A percentile compares a stretch with the other conserved stretches of the same genome.
These are phyloP conservation scores for Girardia tigrina DNA, from an alignment of 2,888 invertebrate species.

Conservation along the genomic window DNA sequence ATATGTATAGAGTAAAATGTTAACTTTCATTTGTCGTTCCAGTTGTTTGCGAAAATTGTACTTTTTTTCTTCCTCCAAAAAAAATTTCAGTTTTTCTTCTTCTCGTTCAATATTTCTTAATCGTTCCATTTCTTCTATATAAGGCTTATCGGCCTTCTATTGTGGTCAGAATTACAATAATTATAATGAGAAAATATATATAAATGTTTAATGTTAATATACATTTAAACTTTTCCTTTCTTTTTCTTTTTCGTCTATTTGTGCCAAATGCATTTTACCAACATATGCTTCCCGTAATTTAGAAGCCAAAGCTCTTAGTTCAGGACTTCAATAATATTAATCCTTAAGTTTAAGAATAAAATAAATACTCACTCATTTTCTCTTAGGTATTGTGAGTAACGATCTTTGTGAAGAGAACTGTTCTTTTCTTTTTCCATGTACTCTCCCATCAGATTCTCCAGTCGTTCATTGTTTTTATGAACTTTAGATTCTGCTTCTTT, in stretches of 20 bases:
- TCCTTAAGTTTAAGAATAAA: background rate
- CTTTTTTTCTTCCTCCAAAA: background rate
- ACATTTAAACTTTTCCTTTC: background rate
- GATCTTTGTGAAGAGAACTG: background rate
- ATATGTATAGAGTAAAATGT: background rate
- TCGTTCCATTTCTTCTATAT: background rate
- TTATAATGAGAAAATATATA: too few species aligned
- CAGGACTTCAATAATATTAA: background rate
- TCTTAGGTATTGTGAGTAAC: background rate
- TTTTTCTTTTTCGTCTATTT: constrained; percentile 9
- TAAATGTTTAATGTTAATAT: too few species aligned
- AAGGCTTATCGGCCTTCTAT: background rate
- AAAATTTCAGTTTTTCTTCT: background rate
- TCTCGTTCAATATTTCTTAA: background rate
- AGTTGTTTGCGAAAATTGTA: constrained; percentile 23
- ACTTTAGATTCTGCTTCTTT: background rate
- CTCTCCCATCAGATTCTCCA: background rate
- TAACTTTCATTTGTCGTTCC: background rate
- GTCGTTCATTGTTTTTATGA: background rate
- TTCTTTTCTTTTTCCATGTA: constrained; percentile 6
- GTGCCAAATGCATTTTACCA: background rate
- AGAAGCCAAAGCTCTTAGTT: background rate
- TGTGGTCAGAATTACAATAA: background rate
- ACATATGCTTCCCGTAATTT: background rate
- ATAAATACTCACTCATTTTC: background rate